phyloP scores from a whole-genome alignment of 2,888 invertebrate genomes.

The Folsomia manolachei region DNA sequence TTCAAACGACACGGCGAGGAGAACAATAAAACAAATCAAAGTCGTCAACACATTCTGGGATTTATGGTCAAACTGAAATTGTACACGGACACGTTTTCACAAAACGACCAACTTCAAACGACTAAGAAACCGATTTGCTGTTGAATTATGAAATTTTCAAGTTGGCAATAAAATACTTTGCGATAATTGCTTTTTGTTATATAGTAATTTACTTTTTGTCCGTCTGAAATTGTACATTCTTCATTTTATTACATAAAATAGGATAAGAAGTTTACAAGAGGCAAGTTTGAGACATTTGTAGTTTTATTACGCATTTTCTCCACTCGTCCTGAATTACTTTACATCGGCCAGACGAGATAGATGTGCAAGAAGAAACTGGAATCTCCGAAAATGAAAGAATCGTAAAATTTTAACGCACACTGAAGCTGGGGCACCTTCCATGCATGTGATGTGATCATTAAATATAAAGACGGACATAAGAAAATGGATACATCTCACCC shows the following conservation, averaged over 20 bases:
- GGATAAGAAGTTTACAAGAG: too few relatives aligned
- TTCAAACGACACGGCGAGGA: not conserved
- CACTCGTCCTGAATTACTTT: not conserved
- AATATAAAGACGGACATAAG: too few relatives aligned
- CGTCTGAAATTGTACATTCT: not conserved
- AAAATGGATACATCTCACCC: too few relatives aligned
- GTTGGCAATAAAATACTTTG: not conserved
- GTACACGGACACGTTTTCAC: too few relatives aligned
- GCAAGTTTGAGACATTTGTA: not conserved
- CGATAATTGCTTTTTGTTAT: not conserved
- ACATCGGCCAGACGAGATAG: not conserved
- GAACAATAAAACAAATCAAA: not conserved
- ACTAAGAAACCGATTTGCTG: not conserved
- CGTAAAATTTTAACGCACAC: not conserved
- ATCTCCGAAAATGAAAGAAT: not conserved
- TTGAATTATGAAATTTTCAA: not conserved
- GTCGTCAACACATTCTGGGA: not conserved
- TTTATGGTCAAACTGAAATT: not conserved
- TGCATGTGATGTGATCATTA: too few relatives aligned
- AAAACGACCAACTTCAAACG: too few relatives aligned
- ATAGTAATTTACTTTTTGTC: not conserved
- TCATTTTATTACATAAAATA: not conserved
- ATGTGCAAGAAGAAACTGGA: too few relatives aligned
- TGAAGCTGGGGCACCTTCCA: too few relatives aligned
- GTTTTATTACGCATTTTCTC: not conserved